A percentile compares a stretch with the other conserved stretches of the same genome.
Evolutionary conservation across 2,888 invertebrate species (phyloP).

Genomic region (Drosophila mimica): DNA sequence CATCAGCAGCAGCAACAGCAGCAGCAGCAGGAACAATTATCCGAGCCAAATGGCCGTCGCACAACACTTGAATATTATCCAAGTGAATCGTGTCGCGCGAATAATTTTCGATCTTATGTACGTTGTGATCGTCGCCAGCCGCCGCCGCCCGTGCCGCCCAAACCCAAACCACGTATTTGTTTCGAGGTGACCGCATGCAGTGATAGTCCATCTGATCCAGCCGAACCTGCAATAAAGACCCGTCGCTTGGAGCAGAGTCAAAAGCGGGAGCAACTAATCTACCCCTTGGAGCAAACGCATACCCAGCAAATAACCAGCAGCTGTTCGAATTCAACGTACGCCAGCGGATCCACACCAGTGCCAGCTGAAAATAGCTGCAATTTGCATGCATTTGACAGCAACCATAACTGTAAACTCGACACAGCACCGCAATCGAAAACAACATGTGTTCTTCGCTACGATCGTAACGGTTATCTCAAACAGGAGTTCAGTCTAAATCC

Average conservation of each 20-base stretch:
- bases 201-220: slow-evolving; percentile 22
- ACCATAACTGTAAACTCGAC: slow-evolving; percentile 60
- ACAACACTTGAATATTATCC: slow-evolving; percentile 22
- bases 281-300: slow-evolving; percentile 17
- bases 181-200: slow-evolving; percentile 49
- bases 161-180: slow-evolving; percentile 52
- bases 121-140: slow-evolving; percentile 48
- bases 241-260: slow-evolving; percentile 47
- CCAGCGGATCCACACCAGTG: slow-evolving; percentile 21
- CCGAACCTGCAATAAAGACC: slow-evolving; percentile 66
- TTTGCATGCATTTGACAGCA: slow-evolving; percentile 46
- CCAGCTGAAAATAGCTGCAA: slow-evolving; percentile 49
- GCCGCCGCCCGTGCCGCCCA: slow-evolving; percentile 68
- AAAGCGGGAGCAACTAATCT: slow-evolving; percentile 15
- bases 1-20: slow-evolving; percentile 31
- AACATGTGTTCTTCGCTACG: slow-evolving; percentile 76
- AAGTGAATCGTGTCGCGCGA: slow-evolving; percentile 35
- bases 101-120: slow-evolving; percentile 38
- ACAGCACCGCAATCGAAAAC: slow-evolving; percentile 22
- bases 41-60: neutral
- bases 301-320: slow-evolving; percentile 18
- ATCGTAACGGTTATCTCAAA: slow-evolving; percentile 78
- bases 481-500: slow-evolving; percentile 31
- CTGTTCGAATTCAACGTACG: slow-evolving; percentile 29
- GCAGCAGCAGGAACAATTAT: slow-evolving; percentile 12